Evolutionary conservation across 2,113 vertebrate species (phyloP).

Genomic region (Noturus placidus): DNA sequence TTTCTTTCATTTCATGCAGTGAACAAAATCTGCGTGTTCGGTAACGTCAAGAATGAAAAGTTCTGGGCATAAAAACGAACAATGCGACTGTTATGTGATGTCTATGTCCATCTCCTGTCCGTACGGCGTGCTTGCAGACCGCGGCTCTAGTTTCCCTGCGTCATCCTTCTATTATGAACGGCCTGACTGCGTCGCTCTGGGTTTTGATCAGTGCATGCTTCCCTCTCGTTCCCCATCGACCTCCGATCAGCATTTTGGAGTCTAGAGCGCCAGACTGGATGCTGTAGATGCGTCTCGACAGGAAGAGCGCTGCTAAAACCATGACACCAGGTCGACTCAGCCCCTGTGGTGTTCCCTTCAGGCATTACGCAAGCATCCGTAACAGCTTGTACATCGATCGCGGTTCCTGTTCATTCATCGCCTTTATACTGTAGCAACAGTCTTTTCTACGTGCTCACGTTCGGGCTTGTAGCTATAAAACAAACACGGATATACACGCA

Average conservation of each 20-base stretch:
- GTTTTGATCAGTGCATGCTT: not conserved
- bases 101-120: not conserved
- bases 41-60: not conserved
- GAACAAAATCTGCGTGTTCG: not conserved
- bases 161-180: constrained; percentile 2
- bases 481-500: not conserved
- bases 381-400: constrained; percentile 53
- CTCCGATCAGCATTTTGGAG: not conserved
- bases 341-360: constrained; percentile 50
- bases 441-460: not conserved
- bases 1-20: not conserved
- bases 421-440: constrained; percentile 14
- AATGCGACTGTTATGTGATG: not conserved
- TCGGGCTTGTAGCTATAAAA: not conserved
- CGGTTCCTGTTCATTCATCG: constrained; percentile 23
- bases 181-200: not conserved
- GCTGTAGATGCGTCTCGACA: constrained; percentile 34
- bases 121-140: constrained; percentile 13
- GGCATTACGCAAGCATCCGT: constrained; percentile 47
- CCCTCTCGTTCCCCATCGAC: not conserved
- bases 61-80: not conserved
- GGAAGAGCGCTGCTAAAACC: constrained; percentile 44
- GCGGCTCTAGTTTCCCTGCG: not conserved
- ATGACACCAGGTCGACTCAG: constrained; percentile 51
- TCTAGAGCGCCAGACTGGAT: not conserved